Percentiles rank a stretch among this genome's conserved stretches.
These are phyloP conservation scores for Trachelus iudaicus DNA, from an alignment of 2,888 invertebrate genomes.

Conservation along the genomic window DNA sequence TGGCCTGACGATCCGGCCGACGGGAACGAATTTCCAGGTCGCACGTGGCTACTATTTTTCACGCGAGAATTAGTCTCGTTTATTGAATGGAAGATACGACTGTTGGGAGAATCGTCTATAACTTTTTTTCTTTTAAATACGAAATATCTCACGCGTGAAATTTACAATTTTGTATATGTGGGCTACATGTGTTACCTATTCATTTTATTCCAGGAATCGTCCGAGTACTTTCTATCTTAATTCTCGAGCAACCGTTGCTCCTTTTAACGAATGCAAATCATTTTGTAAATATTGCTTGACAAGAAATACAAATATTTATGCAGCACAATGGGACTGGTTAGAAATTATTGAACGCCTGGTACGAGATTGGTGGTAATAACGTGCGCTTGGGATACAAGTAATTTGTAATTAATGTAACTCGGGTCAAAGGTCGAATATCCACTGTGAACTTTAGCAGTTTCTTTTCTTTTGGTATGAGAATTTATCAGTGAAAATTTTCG, in stretches of 20 bases:
- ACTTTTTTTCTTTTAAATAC: neutral
- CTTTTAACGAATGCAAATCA: neutral
- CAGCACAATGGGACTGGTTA: neutral
- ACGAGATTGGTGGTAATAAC: neutral
- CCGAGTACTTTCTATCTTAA: neutral
- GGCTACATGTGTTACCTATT: conserved; percentile 2
- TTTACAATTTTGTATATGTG: neutral
- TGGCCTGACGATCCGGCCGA: neutral
- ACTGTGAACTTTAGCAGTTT: neutral
- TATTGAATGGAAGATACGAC: neutral
- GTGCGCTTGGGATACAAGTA: neutral
- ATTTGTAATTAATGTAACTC: neutral
- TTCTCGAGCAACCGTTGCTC: neutral
- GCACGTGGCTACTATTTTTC: neutral
- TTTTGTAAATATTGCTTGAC: neutral
- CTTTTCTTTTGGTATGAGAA: neutral
- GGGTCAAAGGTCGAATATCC: neutral
- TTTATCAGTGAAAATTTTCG: neutral
- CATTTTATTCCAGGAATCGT: neutral
- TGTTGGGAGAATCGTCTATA: neutral
- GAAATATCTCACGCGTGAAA: neutral
- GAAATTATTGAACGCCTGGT: neutral
- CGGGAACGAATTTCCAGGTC: neutral
- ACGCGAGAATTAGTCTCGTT: neutral
- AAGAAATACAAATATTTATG: neutral